These are phyloP conservation scores for Meta bourneti DNA, from an alignment of 2,888 invertebrate species.

Conservation along the genomic window DNA sequence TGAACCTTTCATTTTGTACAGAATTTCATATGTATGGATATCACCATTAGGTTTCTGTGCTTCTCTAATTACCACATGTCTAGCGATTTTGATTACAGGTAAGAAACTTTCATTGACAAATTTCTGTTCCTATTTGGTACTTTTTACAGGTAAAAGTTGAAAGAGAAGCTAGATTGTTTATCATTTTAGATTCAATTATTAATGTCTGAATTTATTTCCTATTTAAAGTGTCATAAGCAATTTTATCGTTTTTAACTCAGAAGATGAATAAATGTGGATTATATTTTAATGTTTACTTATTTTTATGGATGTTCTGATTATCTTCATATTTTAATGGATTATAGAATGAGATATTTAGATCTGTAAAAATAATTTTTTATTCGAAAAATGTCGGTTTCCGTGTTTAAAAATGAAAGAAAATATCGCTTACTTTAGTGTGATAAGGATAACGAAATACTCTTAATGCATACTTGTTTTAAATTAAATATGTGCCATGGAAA, in stretches of 20 bases:
- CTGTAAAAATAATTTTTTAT: no score
- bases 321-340: no score
- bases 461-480: not conserved
- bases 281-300: no score
- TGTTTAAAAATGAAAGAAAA: no score
- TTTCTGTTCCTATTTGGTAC: not conserved
- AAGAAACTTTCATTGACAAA: not conserved
- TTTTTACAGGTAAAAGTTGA: not conserved
- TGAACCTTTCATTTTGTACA: slow-evolving; percentile 6
- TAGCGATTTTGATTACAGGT: not conserved
- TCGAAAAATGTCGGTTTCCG: no score
- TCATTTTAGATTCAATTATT: not conserved
- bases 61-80: not conserved
- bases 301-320: no score
- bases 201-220: not conserved
- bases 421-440: not conserved
- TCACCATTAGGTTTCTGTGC: not conserved
- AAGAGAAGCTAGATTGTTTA: not conserved
- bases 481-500: not conserved
- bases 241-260: not conserved
- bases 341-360: no score
- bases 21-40: slow-evolving; percentile 1
- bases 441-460: not conserved
- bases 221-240: not conserved
- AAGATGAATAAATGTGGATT: not conserved